Percentiles rank a stretch among this genome's conserved stretches.
phyloP scores from a whole-genome alignment of 2,113 vertebrate species.

The Larimichthys polyactis region DNA sequence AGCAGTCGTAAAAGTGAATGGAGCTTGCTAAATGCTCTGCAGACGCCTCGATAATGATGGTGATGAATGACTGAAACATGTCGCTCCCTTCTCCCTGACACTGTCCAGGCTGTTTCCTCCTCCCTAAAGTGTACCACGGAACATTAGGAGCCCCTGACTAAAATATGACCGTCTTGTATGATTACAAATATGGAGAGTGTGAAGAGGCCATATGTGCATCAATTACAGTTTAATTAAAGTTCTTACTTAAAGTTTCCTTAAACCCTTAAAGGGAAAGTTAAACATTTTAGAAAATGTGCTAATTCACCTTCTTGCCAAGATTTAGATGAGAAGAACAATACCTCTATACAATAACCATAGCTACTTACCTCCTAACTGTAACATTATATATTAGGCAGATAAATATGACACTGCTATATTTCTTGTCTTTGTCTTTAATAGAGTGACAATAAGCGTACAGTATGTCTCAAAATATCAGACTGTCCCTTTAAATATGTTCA shows the following conservation, averaged over 20 bases:
- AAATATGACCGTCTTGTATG: conserved; percentile 1
- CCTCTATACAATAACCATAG: not conserved
- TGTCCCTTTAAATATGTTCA: not conserved
- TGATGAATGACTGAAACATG: conserved; percentile 34
- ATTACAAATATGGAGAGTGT: not conserved
- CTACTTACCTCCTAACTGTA: not conserved
- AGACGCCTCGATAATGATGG: conserved; percentile 27
- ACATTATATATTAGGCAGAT: not conserved
- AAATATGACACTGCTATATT: not conserved
- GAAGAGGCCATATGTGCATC: not conserved
- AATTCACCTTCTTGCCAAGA: not conserved
- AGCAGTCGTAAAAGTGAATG: conserved; percentile 35
- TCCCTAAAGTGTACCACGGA: not conserved
- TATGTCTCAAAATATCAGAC: not conserved
- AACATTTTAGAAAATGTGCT: not conserved
- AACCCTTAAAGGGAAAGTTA: not conserved
- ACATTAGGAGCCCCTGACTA: not conserved
- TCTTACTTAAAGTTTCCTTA: not conserved
- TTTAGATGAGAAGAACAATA: not conserved
- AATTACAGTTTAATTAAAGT: not conserved
- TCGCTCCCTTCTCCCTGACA: conserved; percentile 22
- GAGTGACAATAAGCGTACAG: not conserved
- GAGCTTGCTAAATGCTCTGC: not conserved
- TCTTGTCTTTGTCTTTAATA: not conserved
- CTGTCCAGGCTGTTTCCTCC: conserved; percentile 16